These are phyloP conservation scores for Corythornis leucogaster DNA, from an alignment of 2,797 vertebrate species.

Conservation along the genomic window DNA sequence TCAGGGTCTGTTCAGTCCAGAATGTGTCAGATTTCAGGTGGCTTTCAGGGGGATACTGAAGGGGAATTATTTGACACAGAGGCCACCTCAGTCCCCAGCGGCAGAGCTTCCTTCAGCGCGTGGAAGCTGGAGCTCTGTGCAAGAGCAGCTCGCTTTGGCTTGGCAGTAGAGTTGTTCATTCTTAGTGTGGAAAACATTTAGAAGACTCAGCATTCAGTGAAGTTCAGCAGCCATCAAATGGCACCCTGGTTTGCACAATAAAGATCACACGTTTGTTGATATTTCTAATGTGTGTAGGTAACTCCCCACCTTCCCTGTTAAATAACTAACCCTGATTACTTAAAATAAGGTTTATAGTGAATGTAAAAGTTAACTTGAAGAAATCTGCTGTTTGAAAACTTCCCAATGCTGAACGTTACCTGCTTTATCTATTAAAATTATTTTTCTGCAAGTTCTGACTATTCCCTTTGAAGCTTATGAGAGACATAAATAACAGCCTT, in stretches of 20 bases:
- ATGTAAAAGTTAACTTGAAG: not conserved
- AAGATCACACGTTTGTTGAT: rapidly evolving
- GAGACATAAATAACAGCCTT: slow-evolving; percentile 20
- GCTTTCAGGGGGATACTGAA: not conserved
- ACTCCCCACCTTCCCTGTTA: not conserved
- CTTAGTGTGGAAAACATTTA: not conserved
- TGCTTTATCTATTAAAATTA: not conserved
- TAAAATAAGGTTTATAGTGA: not conserved
- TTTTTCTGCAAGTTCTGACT: slow-evolving; percentile 2
- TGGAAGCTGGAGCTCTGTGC: not conserved
- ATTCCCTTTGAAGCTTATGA: slow-evolving; percentile 50
- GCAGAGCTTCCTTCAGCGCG: not conserved
- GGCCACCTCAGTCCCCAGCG: not conserved
- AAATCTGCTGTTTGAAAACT: not conserved
- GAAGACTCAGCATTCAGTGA: not conserved
- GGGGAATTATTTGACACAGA: not conserved
- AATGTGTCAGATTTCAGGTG: not conserved
- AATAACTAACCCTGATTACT: not conserved
- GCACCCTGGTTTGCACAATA: not conserved
- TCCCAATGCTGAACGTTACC: not conserved
- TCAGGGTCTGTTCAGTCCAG: not conserved
- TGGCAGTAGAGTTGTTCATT: not conserved
- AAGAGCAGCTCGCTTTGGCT: not conserved
- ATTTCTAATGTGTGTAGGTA: not conserved
- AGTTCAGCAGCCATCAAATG: not conserved